phyloP scores from a whole-genome alignment of 2,797 vertebrate species.

The Thaleichthys pacificus region DNA sequence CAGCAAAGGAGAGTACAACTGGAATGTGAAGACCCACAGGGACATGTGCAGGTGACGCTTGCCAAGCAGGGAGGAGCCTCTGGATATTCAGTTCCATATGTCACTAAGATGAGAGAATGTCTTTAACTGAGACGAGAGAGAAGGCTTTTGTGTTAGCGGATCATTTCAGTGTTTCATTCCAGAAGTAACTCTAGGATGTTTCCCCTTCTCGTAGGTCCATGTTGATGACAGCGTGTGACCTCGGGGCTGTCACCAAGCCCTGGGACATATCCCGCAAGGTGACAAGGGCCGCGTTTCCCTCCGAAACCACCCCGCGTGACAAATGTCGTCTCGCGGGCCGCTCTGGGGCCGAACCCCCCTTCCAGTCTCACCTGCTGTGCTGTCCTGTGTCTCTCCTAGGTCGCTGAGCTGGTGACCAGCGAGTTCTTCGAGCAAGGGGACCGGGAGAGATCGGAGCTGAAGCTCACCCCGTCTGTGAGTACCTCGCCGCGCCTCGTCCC shows the following conservation, averaged over 20 bases:
- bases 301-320: too few species aligned
- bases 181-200: constrained; percentile 6
- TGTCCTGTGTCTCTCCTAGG: constrained; percentile 69
- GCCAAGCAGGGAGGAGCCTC: too few species aligned
- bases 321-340: too few species aligned
- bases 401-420: constrained; percentile 96
- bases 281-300: constrained; percentile 54
- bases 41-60: constrained; percentile 89
- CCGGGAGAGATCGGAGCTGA: constrained; percentile 94
- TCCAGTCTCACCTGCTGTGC: neutral
- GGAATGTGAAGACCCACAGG: constrained; percentile 91
- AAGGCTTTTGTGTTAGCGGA: neutral
- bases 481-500: neutral
- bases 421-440: constrained; percentile 99
- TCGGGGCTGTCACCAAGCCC: constrained; percentile 98
- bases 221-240: constrained; percentile 99
- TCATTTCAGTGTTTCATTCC: neutral
- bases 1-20: constrained; percentile 91
- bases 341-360: too few species aligned
- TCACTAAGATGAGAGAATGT: neutral
- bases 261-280: constrained; percentile 99
- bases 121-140: neutral
- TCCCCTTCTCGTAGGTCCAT: constrained; percentile 85
- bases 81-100: neutral
- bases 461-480: constrained; percentile 96